Evolutionary conservation across 2,797 vertebrate species (phyloP).

Genomic region (Prunella strophiata): DNA sequence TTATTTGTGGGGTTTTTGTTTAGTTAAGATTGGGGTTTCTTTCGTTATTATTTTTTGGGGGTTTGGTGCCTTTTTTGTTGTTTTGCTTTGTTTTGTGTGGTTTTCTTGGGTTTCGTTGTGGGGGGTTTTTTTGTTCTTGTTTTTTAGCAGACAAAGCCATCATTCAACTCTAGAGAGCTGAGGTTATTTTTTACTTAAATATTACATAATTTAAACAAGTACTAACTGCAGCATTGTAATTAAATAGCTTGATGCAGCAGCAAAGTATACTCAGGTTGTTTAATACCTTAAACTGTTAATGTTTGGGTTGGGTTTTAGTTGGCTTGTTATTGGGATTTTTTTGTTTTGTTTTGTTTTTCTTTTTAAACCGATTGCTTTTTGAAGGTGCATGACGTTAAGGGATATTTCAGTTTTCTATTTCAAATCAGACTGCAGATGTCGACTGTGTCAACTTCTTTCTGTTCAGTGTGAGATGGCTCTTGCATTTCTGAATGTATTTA

Average conservation of each 20-base stretch:
- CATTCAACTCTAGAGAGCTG: not conserved
- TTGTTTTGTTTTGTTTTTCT: not conserved
- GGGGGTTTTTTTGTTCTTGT: rapidly evolving
- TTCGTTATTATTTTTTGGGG: not conserved
- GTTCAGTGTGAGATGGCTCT: not conserved
- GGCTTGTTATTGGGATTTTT: not conserved
- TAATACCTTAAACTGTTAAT: not conserved
- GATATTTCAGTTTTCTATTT: not conserved
- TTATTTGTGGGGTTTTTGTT: not conserved
- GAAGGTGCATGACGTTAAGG: not conserved
- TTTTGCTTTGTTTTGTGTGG: not conserved
- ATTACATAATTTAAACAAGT: not conserved
- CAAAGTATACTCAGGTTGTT: not conserved
- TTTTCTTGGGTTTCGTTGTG: not conserved
- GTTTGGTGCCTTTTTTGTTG: not conserved
- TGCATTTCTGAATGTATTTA: not conserved
- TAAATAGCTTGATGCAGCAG: not conserved
- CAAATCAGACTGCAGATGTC: not conserved
- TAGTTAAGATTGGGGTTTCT: not conserved
- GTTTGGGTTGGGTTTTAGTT: not conserved
- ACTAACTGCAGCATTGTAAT: not conserved
- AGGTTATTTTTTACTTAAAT: not conserved
- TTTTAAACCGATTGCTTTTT: not conserved
- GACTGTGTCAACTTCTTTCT: not conserved
- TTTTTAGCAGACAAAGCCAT: not conserved